Base-by-base conservation (phyloP, 2,797 vertebrate species). In the Vireo griseus region DNA sequence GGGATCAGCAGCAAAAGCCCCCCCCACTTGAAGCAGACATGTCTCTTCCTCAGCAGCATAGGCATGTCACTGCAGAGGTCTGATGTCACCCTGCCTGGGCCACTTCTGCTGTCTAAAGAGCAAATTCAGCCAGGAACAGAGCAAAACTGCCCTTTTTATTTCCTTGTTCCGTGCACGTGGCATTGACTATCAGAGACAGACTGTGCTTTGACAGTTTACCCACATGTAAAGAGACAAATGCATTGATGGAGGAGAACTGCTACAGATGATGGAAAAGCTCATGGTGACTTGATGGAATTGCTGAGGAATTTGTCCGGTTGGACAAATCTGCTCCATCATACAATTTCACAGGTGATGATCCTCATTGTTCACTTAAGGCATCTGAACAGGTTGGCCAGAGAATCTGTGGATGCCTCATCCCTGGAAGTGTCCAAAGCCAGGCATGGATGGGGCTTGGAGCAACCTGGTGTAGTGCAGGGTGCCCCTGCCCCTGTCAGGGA, bases 151-250 rank as follows among this genome's bases (percentile, higher is more conserved):
- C 11, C 13, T 33, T 90, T 62, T 31, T 15, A 15, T 62, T 61
- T 55, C 40, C 21, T 3, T 11, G 4, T 76, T 85, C 28, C 0
- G 0, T 6, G 48, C 20, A 25, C 3, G 0, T 18, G 26, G 45
- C 5, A 16, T 12, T 75, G 88, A 21, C 8, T 52, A 19, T 44
- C 25, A 55, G 71, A 58, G 74, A 13, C 67, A 93, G 55, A 19
- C 17, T 57, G 7, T 39, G 39, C 72, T 62, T 72, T 76, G 75
- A 11, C 33, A 59, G 33, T 55, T 88, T 42, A 45, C n/a, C 91
- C 29, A 3, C 0, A 1, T 71, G 37, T 37, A 71, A 63, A 87
- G 86, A 88, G 81, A 50, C n/a, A 94, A 57, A 74, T 0, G 4
- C 40, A 26, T 9, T 9, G 52, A 14, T 61, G 44, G 44, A 66